These are phyloP conservation scores for Coenonympha arcania DNA, from an alignment of 2,888 invertebrate species.

Conservation along the genomic window DNA sequence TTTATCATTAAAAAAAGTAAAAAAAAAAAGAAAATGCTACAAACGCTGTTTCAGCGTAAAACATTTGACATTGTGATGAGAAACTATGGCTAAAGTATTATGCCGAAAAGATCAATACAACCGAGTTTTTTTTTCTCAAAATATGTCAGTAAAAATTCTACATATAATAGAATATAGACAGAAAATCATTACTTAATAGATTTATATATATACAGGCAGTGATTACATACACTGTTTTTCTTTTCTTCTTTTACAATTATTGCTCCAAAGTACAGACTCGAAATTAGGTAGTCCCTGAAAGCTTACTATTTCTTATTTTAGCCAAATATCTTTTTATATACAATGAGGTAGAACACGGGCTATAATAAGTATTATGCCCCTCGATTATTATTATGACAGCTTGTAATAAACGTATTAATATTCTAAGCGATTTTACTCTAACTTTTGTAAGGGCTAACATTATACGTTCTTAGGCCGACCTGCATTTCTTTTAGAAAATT, in stretches of 20 bases:
- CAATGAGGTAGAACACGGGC: constrained; percentile 71
- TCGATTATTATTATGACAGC: constrained; percentile 57
- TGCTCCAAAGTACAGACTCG: constrained; percentile 50
- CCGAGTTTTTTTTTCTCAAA: constrained; percentile 26
- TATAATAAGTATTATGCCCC: constrained; percentile 34
- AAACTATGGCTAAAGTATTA: constrained; percentile 23
- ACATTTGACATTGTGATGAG: constrained; percentile 33
- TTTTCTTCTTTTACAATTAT: constrained; percentile 49
- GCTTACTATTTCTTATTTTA: constrained; percentile 58
- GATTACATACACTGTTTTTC: constrained; percentile 33
- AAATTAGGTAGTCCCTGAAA: constrained; percentile 44
- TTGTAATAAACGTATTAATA: constrained; percentile 26
- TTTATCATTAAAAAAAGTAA: constrained; percentile 25
- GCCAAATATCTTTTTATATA: constrained; percentile 64
- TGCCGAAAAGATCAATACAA: constrained; percentile 26
- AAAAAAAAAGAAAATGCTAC: constrained; percentile 23
- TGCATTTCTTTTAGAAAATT: constrained; percentile 7
- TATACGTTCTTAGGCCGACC: constrained; percentile 24
- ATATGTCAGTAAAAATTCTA: constrained; percentile 29
- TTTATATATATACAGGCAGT: constrained; percentile 53
- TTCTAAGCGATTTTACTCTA: constrained; percentile 24
- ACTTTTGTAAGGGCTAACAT: constrained; percentile 8
- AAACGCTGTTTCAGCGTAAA: constrained; percentile 20
- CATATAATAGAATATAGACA: constrained; percentile 25
- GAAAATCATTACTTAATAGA: constrained; percentile 27